A percentile compares a stretch with the other conserved stretches of the same genome.
Evolutionary conservation across 2,113 vertebrate species (phyloP).

Genomic region (Polyodon spathula): DNA sequence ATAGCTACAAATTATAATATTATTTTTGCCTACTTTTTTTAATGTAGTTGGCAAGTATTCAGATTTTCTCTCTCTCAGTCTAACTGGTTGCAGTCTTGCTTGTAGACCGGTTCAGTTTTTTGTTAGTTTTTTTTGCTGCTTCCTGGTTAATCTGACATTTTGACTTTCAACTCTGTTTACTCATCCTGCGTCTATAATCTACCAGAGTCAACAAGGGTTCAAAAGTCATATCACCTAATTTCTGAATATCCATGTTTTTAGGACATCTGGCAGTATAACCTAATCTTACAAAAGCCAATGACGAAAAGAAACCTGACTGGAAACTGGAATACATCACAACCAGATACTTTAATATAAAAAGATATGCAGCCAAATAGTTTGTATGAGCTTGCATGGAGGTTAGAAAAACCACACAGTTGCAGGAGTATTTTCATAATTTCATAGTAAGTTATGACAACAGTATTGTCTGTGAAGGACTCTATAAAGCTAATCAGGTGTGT

Average conservation of each 20-base stretch:
- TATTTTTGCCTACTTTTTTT: too few species aligned
- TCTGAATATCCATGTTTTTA: slow-evolving; percentile 27
- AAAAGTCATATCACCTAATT: background rate
- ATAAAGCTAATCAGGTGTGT: slow-evolving; percentile 72
- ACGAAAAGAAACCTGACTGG: slow-evolving; percentile 70
- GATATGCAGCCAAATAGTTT: slow-evolving; percentile 72
- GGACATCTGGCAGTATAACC: slow-evolving; percentile 88
- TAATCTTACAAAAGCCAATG: slow-evolving; percentile 93
- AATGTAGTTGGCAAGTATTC: too few species aligned
- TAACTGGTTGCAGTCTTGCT: too few species aligned
- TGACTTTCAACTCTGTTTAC: background rate
- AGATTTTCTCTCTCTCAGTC: too few species aligned
- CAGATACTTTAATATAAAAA: slow-evolving; percentile 60
- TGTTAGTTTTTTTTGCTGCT: too few species aligned
- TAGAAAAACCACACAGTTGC: slow-evolving; percentile 58
- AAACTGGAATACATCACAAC: slow-evolving; percentile 79
- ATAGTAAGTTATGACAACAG: slow-evolving; percentile 69
- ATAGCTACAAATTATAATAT: too few species aligned
- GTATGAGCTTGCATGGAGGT: slow-evolving; percentile 60
- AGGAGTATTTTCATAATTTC: slow-evolving; percentile 72
- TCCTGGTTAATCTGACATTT: too few species aligned
- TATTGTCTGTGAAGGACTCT: slow-evolving; percentile 51
- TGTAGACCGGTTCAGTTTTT: too few species aligned
- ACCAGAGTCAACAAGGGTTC: too few species aligned
- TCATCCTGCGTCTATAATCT: background rate